phyloP scores from a whole-genome alignment of 1,140 invertebrate genomes.

The Drosophila ananassae region DNA sequence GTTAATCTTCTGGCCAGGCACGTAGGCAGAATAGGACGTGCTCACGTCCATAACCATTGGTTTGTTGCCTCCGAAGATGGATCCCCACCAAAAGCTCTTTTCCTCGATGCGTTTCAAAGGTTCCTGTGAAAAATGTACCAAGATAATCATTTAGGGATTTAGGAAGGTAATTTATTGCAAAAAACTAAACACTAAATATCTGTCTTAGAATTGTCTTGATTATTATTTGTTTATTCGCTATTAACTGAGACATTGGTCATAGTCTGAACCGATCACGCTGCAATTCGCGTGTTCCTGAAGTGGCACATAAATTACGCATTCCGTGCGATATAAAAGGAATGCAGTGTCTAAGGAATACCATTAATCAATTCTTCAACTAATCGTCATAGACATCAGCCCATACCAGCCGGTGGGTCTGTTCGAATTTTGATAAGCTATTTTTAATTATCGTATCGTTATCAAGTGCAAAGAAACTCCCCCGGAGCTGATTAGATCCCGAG shows the following conservation, averaged over 20 bases:
- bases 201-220: background rate
- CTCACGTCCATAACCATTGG: slow-evolving; percentile 76
- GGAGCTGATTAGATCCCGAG: background rate
- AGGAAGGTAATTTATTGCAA: slow-evolving; percentile 13
- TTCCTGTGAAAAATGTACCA: slow-evolving; percentile 40
- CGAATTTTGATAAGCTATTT: background rate
- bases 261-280: background rate
- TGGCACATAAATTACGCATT: background rate
- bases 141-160: slow-evolving; percentile 12
- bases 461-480: background rate
- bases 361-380: background rate
- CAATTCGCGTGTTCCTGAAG: background rate
- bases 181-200: background rate
- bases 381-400: background rate
- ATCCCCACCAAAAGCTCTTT: slow-evolving; percentile 80
- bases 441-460: background rate
- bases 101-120: slow-evolving; percentile 70
- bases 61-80: slow-evolving; percentile 70
- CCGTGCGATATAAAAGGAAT: background rate
- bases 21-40: slow-evolving; percentile 72
- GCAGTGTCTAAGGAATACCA: slow-evolving; percentile 1
- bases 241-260: background rate
- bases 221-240: background rate
- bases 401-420: background rate
- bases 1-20: slow-evolving; percentile 75